A percentile compares a stretch with the other conserved stretches of the same genome.
phyloP scores from a whole-genome alignment of 2,113 vertebrate species.

The Capricornis sumatraensis region DNA sequence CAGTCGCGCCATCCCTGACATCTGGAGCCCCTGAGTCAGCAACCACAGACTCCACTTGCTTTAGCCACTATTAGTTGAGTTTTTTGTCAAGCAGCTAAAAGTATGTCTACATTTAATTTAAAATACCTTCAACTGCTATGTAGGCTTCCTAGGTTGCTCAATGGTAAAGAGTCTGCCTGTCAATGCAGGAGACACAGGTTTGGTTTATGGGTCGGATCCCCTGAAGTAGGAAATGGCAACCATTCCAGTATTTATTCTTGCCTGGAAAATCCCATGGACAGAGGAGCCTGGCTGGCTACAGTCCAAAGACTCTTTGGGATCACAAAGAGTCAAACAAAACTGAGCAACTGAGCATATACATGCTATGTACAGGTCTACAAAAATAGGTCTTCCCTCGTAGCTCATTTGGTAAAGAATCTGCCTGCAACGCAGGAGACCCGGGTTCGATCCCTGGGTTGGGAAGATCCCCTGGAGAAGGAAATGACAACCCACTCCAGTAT shows the following conservation, averaged over 20 bases:
- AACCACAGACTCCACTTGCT: not conserved
- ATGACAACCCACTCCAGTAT: not conserved
- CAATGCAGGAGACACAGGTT: not conserved
- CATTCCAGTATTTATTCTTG: not conserved
- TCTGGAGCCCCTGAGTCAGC: not conserved
- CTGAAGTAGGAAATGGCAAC: not conserved
- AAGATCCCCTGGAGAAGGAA: not conserved
- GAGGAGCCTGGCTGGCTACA: not conserved
- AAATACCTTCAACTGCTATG: not conserved
- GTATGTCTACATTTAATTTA: not conserved
- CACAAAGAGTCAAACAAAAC: not conserved
- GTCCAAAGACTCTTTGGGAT: not conserved
- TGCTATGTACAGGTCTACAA: not conserved
- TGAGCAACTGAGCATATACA: not conserved
- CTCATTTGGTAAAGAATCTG: not conserved
- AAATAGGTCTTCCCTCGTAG: not conserved
- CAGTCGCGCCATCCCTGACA: not conserved
- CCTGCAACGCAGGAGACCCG: not conserved
- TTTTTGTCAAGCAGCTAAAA: not conserved
- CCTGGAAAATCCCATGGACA: not conserved
- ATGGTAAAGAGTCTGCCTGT: not conserved
- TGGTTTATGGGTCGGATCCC: not conserved
- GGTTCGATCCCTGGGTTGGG: fast-evolving
- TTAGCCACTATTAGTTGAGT: not conserved
- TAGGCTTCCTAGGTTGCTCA: not conserved